These are phyloP conservation scores for Gallirallus australis DNA, from an alignment of 2,797 vertebrate species.

Conservation along the genomic window DNA sequence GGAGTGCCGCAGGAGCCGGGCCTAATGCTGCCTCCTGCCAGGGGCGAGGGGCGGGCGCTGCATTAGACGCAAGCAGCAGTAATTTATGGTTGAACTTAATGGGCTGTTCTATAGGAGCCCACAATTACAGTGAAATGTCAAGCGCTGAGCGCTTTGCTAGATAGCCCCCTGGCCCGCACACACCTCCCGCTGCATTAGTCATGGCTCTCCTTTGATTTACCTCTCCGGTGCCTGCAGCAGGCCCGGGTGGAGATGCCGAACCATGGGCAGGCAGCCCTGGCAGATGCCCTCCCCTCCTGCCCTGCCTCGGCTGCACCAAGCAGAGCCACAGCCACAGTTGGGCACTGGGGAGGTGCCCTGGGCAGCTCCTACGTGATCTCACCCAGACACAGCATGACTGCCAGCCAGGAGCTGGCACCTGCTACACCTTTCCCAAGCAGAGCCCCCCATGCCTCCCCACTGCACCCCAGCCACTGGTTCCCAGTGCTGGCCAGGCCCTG, in stretches of 20 bases:
- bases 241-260: not conserved
- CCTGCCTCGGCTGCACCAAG: not conserved
- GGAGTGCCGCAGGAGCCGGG: not conserved
- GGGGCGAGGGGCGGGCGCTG: not conserved
- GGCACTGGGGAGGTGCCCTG: rapidly evolving
- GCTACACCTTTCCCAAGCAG: not conserved
- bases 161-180: not conserved
- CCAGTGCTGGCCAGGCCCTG: rapidly evolving
- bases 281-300: not conserved
- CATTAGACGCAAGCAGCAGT: slow-evolving; percentile 23
- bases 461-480: not conserved
- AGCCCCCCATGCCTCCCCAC: rapidly evolving
- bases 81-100: slow-evolving; percentile 57
- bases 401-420: not conserved
- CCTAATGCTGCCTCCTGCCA: not conserved
- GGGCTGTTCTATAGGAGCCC: slow-evolving; percentile 60
- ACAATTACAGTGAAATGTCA: slow-evolving; percentile 69
- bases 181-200: not conserved
- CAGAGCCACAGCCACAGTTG: not conserved
- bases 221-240: rapidly evolving
- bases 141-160: slow-evolving; percentile 44
- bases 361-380: rapidly evolving
- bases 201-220: not conserved
- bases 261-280: rapidly evolving
- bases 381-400: not conserved